Conservation (phyloP, 2,888 invertebrate genomes). For the Acleris laterana region DNA sequence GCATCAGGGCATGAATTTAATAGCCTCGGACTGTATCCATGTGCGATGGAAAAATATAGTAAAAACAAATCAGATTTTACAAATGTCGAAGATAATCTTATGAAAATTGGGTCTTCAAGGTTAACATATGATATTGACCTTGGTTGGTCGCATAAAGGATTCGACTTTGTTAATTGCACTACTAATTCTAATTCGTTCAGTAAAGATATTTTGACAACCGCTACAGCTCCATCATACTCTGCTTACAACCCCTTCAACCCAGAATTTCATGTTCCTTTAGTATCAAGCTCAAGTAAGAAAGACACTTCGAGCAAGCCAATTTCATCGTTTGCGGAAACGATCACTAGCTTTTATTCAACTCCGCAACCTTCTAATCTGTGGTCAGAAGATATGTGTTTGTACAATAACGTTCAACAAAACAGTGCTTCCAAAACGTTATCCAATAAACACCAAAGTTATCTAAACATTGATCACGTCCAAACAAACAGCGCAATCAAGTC, state of each 20-base stretch:
- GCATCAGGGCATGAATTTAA: conserved; percentile 76
- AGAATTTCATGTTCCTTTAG: conserved; percentile 75
- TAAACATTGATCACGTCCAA: conserved; percentile 58
- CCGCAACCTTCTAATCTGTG: conserved; percentile 73
- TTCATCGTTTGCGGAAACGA: conserved; percentile 70
- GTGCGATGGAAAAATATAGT: conserved; percentile 78
- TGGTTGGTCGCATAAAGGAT: conserved; percentile 79
- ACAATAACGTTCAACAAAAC: conserved; percentile 54
- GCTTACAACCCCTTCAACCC: conserved; percentile 78
- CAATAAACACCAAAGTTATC: conserved; percentile 67
- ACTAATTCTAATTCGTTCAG: conserved; percentile 65
- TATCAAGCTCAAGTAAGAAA: conserved; percentile 67
- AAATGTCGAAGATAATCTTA: conserved; percentile 75
- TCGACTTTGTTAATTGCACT: conserved; percentile 75
- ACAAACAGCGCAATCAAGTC: conserved; percentile 55
- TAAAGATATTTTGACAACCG: conserved; percentile 72
- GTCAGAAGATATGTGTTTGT: conserved; percentile 75
- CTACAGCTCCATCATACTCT: conserved; percentile 65
- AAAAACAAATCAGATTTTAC: conserved; percentile 74
- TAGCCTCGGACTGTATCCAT: conserved; percentile 74
- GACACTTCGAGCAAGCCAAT: conserved; percentile 62
- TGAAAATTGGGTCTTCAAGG: conserved; percentile 77
- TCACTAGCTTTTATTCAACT: conserved; percentile 75
- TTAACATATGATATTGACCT: conserved; percentile 79
- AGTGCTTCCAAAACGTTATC: conserved; percentile 61